Percentiles rank a stretch among this genome's conserved stretches.
Evolutionary conservation across 2,113 vertebrate genomes (phyloP).

Genomic region (Brachypodius melanocephalos): DNA sequence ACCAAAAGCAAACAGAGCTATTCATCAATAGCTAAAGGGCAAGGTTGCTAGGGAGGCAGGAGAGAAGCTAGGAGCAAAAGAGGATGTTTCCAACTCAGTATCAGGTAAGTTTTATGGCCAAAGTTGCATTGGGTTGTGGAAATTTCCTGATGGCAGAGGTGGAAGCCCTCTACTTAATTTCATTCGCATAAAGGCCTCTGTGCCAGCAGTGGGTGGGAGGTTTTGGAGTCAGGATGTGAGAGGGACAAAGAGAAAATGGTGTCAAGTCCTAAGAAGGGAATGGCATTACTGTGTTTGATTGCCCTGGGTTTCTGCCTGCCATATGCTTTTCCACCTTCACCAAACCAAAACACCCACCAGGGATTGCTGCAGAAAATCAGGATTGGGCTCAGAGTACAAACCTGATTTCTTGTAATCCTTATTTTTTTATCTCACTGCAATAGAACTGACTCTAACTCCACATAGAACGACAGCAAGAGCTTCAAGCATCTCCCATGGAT

Average conservation of each 20-base stretch:
- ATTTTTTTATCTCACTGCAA: neutral
- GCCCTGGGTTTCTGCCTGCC: neutral
- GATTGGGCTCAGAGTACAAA: neutral
- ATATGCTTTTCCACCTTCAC: neutral
- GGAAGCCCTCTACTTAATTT: neutral
- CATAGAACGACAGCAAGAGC: neutral
- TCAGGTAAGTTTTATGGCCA: neutral
- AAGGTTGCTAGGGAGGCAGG: neutral
- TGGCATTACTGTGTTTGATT: neutral
- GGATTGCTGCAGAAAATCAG: neutral
- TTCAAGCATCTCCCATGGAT: neutral
- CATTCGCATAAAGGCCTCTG: neutral
- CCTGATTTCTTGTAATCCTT: neutral
- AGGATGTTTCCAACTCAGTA: neutral
- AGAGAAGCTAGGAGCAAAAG: neutral
- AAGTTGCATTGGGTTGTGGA: neutral
- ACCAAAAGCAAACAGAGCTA: slow-evolving; percentile 6
- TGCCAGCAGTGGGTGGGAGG: neutral
- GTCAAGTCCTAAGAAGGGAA: neutral
- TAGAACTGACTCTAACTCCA: neutral
- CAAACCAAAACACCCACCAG: neutral
- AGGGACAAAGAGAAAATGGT: neutral
- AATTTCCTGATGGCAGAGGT: neutral
- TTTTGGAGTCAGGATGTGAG: neutral
- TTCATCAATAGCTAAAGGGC: slow-evolving; percentile 54